Evolutionary conservation across 2,888 invertebrate species (phyloP).

Genomic region (Strigamia crassipes): DNA sequence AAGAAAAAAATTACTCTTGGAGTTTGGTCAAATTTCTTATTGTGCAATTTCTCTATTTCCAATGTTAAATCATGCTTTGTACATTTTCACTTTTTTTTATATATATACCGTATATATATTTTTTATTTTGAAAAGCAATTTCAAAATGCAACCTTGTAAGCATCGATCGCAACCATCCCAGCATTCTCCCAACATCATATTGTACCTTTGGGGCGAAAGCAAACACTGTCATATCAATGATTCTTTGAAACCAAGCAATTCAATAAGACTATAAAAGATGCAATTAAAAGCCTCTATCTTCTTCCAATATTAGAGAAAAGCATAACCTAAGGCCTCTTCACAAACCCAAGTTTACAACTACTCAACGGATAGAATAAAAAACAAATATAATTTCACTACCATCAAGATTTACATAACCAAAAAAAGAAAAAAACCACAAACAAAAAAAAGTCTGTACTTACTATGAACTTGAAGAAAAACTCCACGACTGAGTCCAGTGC

Average conservation of each 20-base stretch:
- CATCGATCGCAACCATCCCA: constrained; percentile 36
- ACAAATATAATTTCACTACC: background rate
- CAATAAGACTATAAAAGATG: constrained; percentile 42
- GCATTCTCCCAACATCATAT: constrained; percentile 36
- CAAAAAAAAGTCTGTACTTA: background rate
- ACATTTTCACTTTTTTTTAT: background rate
- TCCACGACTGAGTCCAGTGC: constrained; percentile 49
- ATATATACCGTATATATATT: background rate
- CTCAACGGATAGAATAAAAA: background rate
- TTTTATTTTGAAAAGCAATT: constrained; percentile 20
- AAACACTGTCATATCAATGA: constrained; percentile 42
- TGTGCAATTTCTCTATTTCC: background rate
- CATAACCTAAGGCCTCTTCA: constrained; percentile 1
- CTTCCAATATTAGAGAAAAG: constrained; percentile 17
- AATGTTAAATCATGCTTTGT: background rate
- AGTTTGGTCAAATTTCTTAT: background rate
- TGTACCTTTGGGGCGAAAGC: constrained; percentile 38
- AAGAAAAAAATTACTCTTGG: background rate
- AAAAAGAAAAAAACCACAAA: background rate
- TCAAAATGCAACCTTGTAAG: constrained; percentile 42
- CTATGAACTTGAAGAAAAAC: constrained; percentile 50
- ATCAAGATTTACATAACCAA: background rate
- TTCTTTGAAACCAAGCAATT: constrained; percentile 40
- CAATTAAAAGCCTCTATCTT: constrained; percentile 39
- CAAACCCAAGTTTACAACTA: constrained; percentile 20